Base-by-base conservation (phyloP, 35 echinoderm and acorn worm species). In the Heliocidaris erythrogramma region DNA sequence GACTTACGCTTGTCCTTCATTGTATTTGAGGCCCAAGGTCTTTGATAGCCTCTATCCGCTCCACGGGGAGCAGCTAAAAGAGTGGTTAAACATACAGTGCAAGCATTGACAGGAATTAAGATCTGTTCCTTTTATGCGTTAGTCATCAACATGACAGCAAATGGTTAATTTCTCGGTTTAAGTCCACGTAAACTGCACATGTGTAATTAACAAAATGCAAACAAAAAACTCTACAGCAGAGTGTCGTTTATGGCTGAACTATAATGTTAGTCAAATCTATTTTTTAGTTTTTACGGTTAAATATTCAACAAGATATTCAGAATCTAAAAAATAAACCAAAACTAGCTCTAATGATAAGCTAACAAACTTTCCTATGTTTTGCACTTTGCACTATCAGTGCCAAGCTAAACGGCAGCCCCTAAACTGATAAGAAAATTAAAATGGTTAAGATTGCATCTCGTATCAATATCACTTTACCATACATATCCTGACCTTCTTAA, bases 1-100 rank as follows among this genome's bases (percentile, higher is more conserved):
- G 50, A 92, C 91, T 92, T 92, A 85, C 71, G 30, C 86, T 94
- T 96, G 85, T 94, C 86, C 71, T 96, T 97, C 97, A 96, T 97
- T 94, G 95, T 95, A 85, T 97, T 96, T 90, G 94, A 49, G 30
- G 88, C 85, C 97, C 95, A 97, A 5, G 97, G 97, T 27, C 97
- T 84, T 59, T 97, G 94, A 86, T 97, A 96, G 30, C 97, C 97
- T 35, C 97, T 95, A 86, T 96, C 94, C 27, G 86, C 90, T 42
- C 94, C 97, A 85, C 95, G 95, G 32, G 91, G 47, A 24, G 94
- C 50, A 60, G 95, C 95, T 97, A 91, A 92, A 92, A 92, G 49
- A 59, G 12, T 92, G 50, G 30, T 89, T 32, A 42, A 48, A 89
- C 87, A 89, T 12, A 89, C 12, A 9, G n/a, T 48, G 47, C 14